Evolutionary conservation across 2,888 invertebrate species (phyloP).

Genomic region (Dichetophora obliterata): DNA sequence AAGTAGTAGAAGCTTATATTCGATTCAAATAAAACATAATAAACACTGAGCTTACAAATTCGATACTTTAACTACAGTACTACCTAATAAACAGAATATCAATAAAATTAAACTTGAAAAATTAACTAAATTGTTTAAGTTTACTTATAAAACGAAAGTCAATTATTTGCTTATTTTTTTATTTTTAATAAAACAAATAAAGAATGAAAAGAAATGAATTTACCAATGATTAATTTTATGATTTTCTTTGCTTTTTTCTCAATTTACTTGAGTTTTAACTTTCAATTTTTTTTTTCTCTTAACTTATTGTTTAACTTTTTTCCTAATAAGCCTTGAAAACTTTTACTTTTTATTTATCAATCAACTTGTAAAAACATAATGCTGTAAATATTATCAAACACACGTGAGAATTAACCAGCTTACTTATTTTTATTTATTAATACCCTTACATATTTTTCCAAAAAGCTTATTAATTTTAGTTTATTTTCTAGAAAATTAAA

Average conservation of each 20-base stretch:
- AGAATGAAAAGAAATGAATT: constrained; percentile 4
- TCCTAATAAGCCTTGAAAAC: background rate
- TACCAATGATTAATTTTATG: constrained; percentile 35
- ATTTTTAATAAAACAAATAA: background rate
- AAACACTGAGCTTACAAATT: constrained; percentile 5
- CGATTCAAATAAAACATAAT: background rate
- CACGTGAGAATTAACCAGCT: too few relatives aligned
- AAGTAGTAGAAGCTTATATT: constrained; percentile 6
- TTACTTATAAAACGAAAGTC: too few relatives aligned
- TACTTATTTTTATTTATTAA: background rate
- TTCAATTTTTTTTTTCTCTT: background rate
- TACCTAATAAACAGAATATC: background rate
- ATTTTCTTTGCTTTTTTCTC: background rate
- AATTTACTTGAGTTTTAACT: background rate
- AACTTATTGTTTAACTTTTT: background rate
- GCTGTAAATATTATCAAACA: constrained; percentile 14
- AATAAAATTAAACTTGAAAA: background rate
- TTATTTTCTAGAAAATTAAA: background rate
- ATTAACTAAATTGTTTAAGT: background rate
- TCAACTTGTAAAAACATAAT: background rate
- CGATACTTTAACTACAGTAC: background rate
- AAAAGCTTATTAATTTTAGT: constrained; percentile 3
- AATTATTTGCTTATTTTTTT: background rate
- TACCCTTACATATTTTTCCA: background rate
- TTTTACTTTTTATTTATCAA: background rate